These are phyloP conservation scores for Drosophila recens DNA, from an alignment of 2,888 invertebrate genomes.

Conservation along the genomic window DNA sequence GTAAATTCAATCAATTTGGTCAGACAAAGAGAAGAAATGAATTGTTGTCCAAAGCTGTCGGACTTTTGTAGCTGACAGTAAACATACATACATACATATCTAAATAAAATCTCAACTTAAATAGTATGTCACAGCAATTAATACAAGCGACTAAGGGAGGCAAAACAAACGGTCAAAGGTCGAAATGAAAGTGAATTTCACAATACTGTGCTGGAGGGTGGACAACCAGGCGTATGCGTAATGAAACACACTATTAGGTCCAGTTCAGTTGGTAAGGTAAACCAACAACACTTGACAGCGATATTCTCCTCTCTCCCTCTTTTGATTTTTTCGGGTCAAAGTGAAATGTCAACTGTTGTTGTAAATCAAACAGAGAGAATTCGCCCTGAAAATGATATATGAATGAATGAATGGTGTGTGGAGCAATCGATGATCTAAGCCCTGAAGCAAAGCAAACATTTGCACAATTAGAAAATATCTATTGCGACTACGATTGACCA, in stretches of 20 bases:
- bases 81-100: constrained; percentile 11
- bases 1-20: constrained; percentile 79
- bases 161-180: constrained; percentile 45
- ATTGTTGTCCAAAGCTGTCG: constrained; percentile 20
- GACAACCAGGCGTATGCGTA: constrained; percentile 45
- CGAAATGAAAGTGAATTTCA: constrained; percentile 54
- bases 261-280: constrained; percentile 23
- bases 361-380: constrained; percentile 26
- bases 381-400: constrained; percentile 35
- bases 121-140: constrained; percentile 78
- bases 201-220: constrained; percentile 1
- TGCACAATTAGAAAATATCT: constrained; percentile 53
- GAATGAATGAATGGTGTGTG: neutral
- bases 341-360: constrained; percentile 30
- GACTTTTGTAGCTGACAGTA: constrained; percentile 44
- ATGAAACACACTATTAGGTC: constrained; percentile 26
- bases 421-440: constrained; percentile 46
- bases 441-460: constrained; percentile 44
- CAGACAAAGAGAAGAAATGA: constrained; percentile 43
- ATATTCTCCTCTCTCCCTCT: neutral
- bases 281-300: constrained; percentile 34
- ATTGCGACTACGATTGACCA: constrained; percentile 17
- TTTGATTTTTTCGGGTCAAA: constrained; percentile 4
- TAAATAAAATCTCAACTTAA: constrained; percentile 71
- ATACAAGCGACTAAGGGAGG: constrained; percentile 61